Conservation (phyloP, 2,888 invertebrate species). For the Xanthostigma xanthostigma region DNA sequence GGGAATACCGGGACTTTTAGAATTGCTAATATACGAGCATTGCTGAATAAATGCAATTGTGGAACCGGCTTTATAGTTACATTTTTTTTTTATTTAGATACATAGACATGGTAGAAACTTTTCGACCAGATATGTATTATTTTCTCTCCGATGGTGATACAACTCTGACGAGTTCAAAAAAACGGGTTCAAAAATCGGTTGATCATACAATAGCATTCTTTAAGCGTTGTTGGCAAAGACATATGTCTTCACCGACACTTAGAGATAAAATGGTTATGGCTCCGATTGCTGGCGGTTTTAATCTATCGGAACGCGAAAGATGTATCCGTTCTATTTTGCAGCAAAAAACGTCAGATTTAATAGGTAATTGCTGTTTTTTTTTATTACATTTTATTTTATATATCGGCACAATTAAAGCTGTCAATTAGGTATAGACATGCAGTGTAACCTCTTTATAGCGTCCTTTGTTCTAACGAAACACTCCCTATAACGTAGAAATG, state of each 20-base stretch:
- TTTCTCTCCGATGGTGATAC: constrained; percentile 68
- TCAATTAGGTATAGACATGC: no score
- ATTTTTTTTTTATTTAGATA: constrained; percentile 33
- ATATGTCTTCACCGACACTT: constrained; percentile 38
- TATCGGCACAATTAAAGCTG: no score
- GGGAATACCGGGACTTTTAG: no score
- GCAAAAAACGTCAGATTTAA: constrained; percentile 21
- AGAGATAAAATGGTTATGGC: constrained; percentile 41
- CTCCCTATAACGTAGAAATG: no score
- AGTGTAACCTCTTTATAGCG: no score
- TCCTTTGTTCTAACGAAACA: no score
- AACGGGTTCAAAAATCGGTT: constrained; percentile 56
- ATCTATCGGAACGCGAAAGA: constrained; percentile 43
- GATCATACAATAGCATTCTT: constrained; percentile 52
- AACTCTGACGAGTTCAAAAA: constrained; percentile 45
- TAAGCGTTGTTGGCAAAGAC: constrained; percentile 49
- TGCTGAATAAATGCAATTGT: no score
- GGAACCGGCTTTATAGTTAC: neutral
- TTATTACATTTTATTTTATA: no score
- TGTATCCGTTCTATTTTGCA: constrained; percentile 45
- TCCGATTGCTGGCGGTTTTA: constrained; percentile 60
- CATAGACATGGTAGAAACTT: constrained; percentile 61
- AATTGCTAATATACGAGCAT: no score
- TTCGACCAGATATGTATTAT: constrained; percentile 70
- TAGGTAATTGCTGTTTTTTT: no score